Evolutionary conservation across 2,888 invertebrate species (phyloP).

Genomic region (Elmis aenea): DNA sequence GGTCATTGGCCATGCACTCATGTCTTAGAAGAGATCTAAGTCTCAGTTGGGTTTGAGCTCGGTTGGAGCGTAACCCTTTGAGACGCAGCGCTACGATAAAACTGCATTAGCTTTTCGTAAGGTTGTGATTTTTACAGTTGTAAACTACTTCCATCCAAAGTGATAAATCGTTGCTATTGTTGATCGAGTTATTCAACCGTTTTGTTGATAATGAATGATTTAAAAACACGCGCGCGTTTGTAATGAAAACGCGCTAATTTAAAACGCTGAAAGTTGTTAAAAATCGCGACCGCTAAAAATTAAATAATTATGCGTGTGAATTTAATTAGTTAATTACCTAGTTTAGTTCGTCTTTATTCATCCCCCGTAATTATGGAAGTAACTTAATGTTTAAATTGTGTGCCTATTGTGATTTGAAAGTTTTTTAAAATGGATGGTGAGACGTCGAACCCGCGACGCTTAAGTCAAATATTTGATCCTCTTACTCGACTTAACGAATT

Average conservation of each 20-base stretch:
- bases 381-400: too few relatives aligned
- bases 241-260: conserved; percentile 4
- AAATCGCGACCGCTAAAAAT: not conserved
- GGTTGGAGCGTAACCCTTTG: conserved; percentile 19
- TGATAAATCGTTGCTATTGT: conserved; percentile 20
- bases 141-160: conserved; percentile 25
- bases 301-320: too few relatives aligned
- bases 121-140: conserved; percentile 19
- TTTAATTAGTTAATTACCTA: too few relatives aligned
- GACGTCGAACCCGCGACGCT: conserved; percentile 52
- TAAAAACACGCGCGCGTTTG: conserved; percentile 2
- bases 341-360: too few relatives aligned
- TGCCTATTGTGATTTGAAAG: not conserved
- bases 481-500: conserved; percentile 68
- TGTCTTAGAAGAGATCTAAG: conserved; percentile 36
- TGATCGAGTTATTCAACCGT: conserved; percentile 13
- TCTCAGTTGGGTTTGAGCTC: conserved; percentile 29
- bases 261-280: conserved; percentile 1
- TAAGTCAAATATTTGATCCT: conserved; percentile 81
- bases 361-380: conserved; percentile 3
- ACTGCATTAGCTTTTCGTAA: conserved; percentile 13
- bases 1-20: conserved; percentile 40
- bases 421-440: conserved; percentile 15
- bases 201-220: conserved; percentile 2
- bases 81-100: conserved; percentile 11